These are phyloP conservation scores for Proterorhinus semilunaris DNA, from an alignment of 2,113 vertebrate genomes.

Conservation along the genomic window DNA sequence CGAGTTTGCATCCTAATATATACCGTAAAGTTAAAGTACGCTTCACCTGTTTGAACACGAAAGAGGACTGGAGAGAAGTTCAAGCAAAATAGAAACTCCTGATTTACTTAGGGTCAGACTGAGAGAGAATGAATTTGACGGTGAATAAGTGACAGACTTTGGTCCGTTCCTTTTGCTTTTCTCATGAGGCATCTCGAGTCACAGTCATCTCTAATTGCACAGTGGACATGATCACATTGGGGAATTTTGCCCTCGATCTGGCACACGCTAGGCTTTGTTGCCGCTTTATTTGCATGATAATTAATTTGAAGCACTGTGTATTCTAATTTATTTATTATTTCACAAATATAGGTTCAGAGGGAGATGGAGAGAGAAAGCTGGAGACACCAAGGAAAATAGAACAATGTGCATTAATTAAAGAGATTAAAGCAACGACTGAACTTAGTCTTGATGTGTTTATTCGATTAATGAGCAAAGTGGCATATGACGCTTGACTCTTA, in stretches of 20 bases:
- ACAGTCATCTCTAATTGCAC: conserved; percentile 81
- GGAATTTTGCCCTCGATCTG: conserved; percentile 76
- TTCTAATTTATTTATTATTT: conserved; percentile 80
- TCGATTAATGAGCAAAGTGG: conserved; percentile 84
- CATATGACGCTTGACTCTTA: conserved; percentile 73
- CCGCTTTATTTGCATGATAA: conserved; percentile 84
- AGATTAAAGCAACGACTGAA: conserved; percentile 78
- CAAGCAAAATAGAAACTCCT: conserved; percentile 26
- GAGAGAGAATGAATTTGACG: conserved; percentile 87
- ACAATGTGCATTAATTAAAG: conserved; percentile 81
- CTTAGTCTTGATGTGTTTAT: conserved; percentile 87
- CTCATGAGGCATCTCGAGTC: conserved; percentile 35
- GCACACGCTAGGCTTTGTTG: conserved; percentile 81
- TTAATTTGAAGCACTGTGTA: conserved; percentile 77
- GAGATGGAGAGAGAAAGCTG: conserved; percentile 48
- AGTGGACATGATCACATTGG: conserved; percentile 78
- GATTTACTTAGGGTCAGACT: conserved; percentile 62
- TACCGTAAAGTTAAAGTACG: too few relatives aligned
- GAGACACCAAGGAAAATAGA: conserved; percentile 54
- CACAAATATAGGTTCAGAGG: conserved; percentile 65
- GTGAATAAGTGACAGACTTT: conserved; percentile 82
- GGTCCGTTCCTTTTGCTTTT: conserved; percentile 60
- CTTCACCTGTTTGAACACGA: conserved; percentile 22
- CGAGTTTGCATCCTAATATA: too few relatives aligned
- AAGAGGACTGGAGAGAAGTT: conserved; percentile 32